Conservation (phyloP, 2,888 invertebrate genomes). For the Priocnemis perturbator region DNA sequence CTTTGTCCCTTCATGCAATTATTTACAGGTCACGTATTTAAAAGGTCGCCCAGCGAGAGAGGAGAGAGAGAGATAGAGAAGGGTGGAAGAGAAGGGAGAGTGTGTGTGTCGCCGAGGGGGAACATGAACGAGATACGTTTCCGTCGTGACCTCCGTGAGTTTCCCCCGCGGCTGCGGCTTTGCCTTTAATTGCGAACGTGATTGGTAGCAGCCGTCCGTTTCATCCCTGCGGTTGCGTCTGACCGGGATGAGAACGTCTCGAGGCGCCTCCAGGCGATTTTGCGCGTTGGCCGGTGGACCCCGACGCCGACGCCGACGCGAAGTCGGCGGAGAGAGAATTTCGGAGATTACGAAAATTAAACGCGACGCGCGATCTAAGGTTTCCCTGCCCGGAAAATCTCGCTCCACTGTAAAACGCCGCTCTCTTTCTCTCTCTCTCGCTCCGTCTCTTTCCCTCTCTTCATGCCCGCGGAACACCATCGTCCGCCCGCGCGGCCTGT, state of each 20-base stretch:
- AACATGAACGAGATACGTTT: conserved; percentile 50
- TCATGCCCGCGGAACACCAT: neutral
- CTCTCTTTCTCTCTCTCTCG: no score
- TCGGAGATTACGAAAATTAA: conserved; percentile 9
- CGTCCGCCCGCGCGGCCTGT: neutral
- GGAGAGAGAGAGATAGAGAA: neutral
- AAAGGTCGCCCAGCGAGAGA: conserved; percentile 53
- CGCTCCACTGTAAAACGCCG: neutral
- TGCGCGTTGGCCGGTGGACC: conserved; percentile 37
- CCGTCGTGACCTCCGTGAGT: conserved; percentile 46
- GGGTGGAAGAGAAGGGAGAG: conserved; percentile 11
- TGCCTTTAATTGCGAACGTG: conserved; percentile 64
- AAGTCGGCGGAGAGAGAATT: conserved; percentile 13
- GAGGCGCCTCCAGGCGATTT: conserved; percentile 45
- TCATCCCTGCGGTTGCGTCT: conserved; percentile 47
- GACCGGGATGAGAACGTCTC: conserved; percentile 47
- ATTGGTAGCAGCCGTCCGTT: conserved; percentile 57
- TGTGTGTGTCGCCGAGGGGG: conserved; percentile 36
- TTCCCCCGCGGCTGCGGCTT: conserved; percentile 55
- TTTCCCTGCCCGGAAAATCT: neutral
- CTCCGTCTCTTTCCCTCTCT: no score
- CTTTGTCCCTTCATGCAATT: conserved; percentile 65
- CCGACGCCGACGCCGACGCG: conserved; percentile 48
- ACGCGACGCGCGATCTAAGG: neutral
- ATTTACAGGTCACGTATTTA: conserved; percentile 68